A percentile compares a stretch with the other conserved stretches of the same genome.
These are phyloP conservation scores for Probosciger aterrimus DNA, from an alignment of 2,113 vertebrate species.

Conservation along the genomic window DNA sequence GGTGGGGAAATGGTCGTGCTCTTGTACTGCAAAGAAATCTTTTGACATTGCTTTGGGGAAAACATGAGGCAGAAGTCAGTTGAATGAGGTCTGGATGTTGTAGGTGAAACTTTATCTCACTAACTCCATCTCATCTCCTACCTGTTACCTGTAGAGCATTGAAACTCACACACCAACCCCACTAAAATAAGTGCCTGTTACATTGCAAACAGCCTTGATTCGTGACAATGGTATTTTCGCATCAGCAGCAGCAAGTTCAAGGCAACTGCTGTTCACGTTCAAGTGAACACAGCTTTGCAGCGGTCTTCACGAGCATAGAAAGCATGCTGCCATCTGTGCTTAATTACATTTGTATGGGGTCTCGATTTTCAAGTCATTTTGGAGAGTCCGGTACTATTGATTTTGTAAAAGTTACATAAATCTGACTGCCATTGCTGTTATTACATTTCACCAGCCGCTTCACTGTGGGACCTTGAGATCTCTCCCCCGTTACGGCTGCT, in stretches of 20 bases:
- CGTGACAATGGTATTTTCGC: slow-evolving; percentile 5
- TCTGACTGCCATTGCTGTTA: slow-evolving; percentile 16
- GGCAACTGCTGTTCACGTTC: neutral
- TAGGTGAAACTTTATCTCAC: neutral
- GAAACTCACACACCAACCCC: neutral
- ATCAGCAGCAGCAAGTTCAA: slow-evolving; percentile 33
- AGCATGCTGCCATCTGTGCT: neutral
- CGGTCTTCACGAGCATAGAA: neutral
- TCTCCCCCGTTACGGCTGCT: neutral
- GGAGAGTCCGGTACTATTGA: slow-evolving; percentile 37
- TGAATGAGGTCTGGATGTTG: neutral
- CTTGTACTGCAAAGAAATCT: neutral
- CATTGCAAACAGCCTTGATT: neutral
- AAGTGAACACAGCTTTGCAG: neutral
- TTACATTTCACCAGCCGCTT: slow-evolving; percentile 5
- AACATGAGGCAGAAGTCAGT: neutral
- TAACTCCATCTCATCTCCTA: neutral
- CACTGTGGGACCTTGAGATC: neutral
- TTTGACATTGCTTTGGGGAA: neutral
- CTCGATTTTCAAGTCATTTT: slow-evolving; percentile 29
- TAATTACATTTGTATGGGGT: slow-evolving; percentile 47
- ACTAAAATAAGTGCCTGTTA: neutral
- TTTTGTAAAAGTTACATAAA: slow-evolving; percentile 56
- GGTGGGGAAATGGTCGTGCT: neutral
- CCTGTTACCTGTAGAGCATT: neutral